Evolutionary conservation across 2,888 invertebrate species (phyloP).

Genomic region (Brachypterus glaber): DNA sequence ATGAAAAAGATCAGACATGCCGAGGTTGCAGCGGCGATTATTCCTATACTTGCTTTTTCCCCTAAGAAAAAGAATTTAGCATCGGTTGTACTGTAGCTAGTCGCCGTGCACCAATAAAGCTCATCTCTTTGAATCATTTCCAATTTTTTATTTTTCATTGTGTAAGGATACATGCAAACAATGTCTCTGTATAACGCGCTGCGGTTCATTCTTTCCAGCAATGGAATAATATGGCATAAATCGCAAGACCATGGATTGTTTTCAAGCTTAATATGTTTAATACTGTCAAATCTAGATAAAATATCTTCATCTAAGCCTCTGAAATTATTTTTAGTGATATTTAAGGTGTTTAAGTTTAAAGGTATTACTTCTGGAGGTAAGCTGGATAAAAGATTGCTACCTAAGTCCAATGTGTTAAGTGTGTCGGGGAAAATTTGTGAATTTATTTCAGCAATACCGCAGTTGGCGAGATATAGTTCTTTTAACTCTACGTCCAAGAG

Average conservation of each 20-base stretch:
- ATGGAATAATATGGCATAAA: constrained; percentile 52
- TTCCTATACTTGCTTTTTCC: constrained; percentile 47
- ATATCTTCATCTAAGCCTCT: constrained; percentile 50
- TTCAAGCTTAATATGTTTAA: constrained; percentile 40
- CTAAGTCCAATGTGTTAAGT: constrained; percentile 52
- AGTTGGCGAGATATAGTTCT: constrained; percentile 49
- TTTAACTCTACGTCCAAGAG: constrained; percentile 47
- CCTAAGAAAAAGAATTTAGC: constrained; percentile 39
- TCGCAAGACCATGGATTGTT: constrained; percentile 62
- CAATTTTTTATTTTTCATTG: constrained; percentile 45
- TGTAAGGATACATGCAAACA: constrained; percentile 50
- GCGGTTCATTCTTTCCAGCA: constrained; percentile 50
- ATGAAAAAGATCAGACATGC: constrained; percentile 46
- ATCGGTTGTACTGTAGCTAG: constrained; percentile 47
- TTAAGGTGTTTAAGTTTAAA: constrained; percentile 51
- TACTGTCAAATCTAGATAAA: constrained; percentile 34
- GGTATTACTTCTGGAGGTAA: constrained; percentile 47
- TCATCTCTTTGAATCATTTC: constrained; percentile 36
- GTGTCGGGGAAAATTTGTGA: constrained; percentile 49
- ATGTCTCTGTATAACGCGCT: constrained; percentile 45
- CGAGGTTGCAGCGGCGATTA: constrained; percentile 48
- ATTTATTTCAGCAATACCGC: constrained; percentile 49
- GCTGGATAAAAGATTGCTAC: constrained; percentile 56
- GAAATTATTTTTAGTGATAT: constrained; percentile 63
- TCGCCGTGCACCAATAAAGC: constrained; percentile 46